Base-by-base conservation (phyloP, 2,888 invertebrate genomes). In the Escarpia spicata region DNA sequence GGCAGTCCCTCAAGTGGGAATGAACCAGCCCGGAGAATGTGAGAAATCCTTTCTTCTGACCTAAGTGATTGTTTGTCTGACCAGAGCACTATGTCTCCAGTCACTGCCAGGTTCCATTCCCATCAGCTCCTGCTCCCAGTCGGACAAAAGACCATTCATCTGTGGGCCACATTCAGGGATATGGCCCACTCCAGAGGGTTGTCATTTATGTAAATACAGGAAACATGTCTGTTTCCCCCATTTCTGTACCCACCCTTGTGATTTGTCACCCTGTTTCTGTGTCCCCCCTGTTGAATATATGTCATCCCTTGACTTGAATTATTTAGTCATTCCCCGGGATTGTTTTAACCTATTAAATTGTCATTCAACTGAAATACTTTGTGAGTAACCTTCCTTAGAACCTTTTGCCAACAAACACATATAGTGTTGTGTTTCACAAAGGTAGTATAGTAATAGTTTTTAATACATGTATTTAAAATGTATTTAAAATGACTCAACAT, bases 41-140 rank as follows among this genome's bases (percentile, higher is more conserved):
- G 26, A 75, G 75, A 75, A 75, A 75, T 75, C 75, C 75, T 75
- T 75, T 75, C 75, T 75, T 75, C 75, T 75, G 75, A 75, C 75
- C 75, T 75, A 75, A 1, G n/a, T n/a, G 52, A 75, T 75, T 75
- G 75, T 75, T 75, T 75, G 75, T 75, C 75, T 75, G 75, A 75
- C 75, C 75, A 75, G 26, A 4, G 75, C 6, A 3, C 6, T 26
- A 26, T 26, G 75, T 26, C 19, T 15, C 6, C 2, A 26, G n/a
- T 12, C 19, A 15, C 75, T 75, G 75, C 75, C 75, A 75, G n/a
- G 2, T 26, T 26, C 75, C n/a, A 75, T 75, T 75, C 75, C 19
- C 75, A 75, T 75, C 75, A 75, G 52, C 52, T 15, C 60, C 60
- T 8, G 19, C 60, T 60, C 60, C 52, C 52, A 2, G 75, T 3